Base-by-base conservation (phyloP, 2,888 invertebrate species). In the Branchellion lobata region DNA sequence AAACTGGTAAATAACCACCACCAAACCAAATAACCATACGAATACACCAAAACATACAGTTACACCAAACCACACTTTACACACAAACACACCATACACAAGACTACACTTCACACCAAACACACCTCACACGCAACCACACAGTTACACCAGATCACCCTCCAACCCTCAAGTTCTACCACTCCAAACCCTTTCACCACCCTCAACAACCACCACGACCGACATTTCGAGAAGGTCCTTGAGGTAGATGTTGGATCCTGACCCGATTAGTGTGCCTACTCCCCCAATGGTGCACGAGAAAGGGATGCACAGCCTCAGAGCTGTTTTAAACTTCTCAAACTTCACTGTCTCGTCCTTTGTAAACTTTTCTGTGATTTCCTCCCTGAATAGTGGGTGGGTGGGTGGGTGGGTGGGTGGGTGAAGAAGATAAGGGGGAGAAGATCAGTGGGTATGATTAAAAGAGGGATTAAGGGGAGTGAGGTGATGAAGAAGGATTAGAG, bases 241-340 rank as follows among this genome's bases (percentile, higher is more conserved):
- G 73, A 88, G 81, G n/a, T 88, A 86, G 34, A 88, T 84, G 82
- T 88, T 88, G 14, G 88, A 86, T 21, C 85, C 86, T 1, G 88
- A 87, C 27, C 88, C 88, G 1, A 88, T 88, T 21, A 88, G 83
- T 27, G 87, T 87, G 0, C 86, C 88, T 2, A 87, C 87, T 0
- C 88, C 88, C 3, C 88, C 88, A 34, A 86, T 84, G 82, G 87
- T 88, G 34, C 80, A 82, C 1, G 81, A 78, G 51, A 75, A 81
- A 21, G 81, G 79, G 29, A 81, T 71, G 69, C 65, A 75, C 11
- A 81, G 57, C 18, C 65, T 81, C 29, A 81, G 65, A 27, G 79
- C 81, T 29, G 61, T 81, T 24, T 80, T 51, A 36, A 81, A 81
- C 11, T 47, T 40, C 29, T 40, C 68, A 77, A 81, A 81, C 21